Conservation (phyloP, 2,113 vertebrate species). For the Apteryx mantelli region DNA sequence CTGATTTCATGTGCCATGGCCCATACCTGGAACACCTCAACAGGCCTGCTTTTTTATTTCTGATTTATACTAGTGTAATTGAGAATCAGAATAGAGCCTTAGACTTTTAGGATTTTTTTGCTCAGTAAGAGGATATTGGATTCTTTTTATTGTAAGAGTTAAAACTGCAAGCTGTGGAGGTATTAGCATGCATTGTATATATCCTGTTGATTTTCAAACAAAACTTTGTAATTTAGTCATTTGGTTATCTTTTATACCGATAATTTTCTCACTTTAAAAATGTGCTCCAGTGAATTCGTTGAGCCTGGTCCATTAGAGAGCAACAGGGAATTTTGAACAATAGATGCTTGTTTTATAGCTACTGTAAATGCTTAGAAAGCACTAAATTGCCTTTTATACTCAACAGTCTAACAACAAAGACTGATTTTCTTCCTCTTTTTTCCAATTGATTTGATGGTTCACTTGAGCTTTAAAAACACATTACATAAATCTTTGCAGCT, state of each 20-base stretch:
- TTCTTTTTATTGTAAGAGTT: background rate
- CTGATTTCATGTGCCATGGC: background rate
- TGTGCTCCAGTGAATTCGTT: background rate
- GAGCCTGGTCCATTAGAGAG: slow-evolving; percentile 38
- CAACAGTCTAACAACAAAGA: slow-evolving; percentile 70
- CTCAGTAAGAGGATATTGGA: background rate
- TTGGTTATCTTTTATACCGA: background rate
- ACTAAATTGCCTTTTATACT: slow-evolving; percentile 70
- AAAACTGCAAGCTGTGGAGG: background rate
- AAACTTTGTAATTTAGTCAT: background rate
- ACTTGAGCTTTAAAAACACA: slow-evolving; percentile 68
- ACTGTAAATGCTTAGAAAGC: slow-evolving; percentile 63
- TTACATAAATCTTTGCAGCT: slow-evolving; percentile 64
- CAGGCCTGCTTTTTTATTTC: background rate
- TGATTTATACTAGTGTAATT: background rate
- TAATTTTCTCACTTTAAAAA: background rate
- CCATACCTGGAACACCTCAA: background rate
- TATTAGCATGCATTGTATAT: background rate
- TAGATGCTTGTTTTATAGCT: slow-evolving; percentile 64
- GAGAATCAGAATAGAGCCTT: background rate
- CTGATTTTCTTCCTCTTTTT: slow-evolving; percentile 40
- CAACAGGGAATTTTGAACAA: slow-evolving; percentile 58
- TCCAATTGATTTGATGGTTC: slow-evolving; percentile 61
- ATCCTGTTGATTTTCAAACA: background rate
- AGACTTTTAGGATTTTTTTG: background rate